phyloP scores from a whole-genome alignment of 2,888 invertebrate genomes.

The Silvanus unidentatus region DNA sequence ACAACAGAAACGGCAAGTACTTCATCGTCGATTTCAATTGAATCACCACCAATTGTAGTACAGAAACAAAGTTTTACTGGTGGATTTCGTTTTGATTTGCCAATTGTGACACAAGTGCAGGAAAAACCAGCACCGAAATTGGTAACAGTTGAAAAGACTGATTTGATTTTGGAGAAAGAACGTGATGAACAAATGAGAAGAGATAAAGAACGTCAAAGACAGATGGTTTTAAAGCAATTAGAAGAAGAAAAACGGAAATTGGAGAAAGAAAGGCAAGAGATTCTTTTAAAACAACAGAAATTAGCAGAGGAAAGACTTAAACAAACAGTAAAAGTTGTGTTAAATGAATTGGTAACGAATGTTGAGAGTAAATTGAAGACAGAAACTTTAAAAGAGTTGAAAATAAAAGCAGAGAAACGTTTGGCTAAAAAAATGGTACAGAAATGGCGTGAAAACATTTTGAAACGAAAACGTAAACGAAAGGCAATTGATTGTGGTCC shows the following conservation, averaged over 20 bases:
- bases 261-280: background rate
- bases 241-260: background rate
- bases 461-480: constrained; percentile 46
- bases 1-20: too few relatives aligned
- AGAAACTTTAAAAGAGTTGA: constrained; percentile 43
- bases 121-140: too few relatives aligned
- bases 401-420: constrained; percentile 35
- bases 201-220: constrained; percentile 12
- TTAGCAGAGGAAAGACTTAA: constrained; percentile 3
- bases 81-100: too few relatives aligned
- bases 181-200: background rate
- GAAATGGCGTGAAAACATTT: constrained; percentile 47
- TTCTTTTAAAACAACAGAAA: constrained; percentile 1
- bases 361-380: constrained; percentile 29
- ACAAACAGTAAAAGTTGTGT: background rate
- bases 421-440: constrained; percentile 42
- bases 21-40: too few relatives aligned
- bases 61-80: too few relatives aligned
- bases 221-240: constrained; percentile 5
- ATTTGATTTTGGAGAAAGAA: too few relatives aligned
- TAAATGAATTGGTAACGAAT: constrained; percentile 1
- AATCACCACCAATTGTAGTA: too few relatives aligned
- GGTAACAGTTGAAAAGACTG: too few relatives aligned
- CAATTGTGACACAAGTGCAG: too few relatives aligned
- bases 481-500: constrained; percentile 52